Conservation (phyloP, 2,888 invertebrate genomes). For the Coelinius sp. region DNA sequence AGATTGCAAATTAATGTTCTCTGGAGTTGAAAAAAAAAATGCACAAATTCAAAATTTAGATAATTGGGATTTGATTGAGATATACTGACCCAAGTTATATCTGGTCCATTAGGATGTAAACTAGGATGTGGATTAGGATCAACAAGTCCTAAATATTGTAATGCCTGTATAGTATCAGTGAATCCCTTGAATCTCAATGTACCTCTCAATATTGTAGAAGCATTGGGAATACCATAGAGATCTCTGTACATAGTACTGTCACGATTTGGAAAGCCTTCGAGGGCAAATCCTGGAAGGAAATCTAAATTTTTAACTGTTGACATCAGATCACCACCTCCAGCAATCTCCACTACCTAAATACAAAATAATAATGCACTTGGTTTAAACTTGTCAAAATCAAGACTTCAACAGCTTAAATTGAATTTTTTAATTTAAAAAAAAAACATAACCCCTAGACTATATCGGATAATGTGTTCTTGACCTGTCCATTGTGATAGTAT, state of each 20-base stretch:
- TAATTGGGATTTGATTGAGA: not conserved
- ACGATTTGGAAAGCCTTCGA: constrained; percentile 97
- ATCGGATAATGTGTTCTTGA: no score
- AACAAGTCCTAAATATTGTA: constrained; percentile 90
- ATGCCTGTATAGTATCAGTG: constrained; percentile 87
- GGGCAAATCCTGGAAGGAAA: constrained; percentile 95
- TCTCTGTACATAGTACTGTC: constrained; percentile 92
- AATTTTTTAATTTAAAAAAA: no score
- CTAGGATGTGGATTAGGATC: constrained; percentile 88
- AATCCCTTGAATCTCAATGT: constrained; percentile 95
- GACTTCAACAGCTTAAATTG: no score
- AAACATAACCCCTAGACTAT: constrained; percentile 14
- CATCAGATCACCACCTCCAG: constrained; percentile 91
- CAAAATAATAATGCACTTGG: constrained; percentile 16
- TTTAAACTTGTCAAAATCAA: not conserved
- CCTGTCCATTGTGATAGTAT: constrained; percentile 86
- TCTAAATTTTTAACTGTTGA: constrained; percentile 84
- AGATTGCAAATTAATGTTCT: constrained; percentile 88
- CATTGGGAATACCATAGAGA: constrained; percentile 89
- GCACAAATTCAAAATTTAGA: constrained; percentile 12
- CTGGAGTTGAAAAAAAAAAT: constrained; percentile 67
- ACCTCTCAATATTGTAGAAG: constrained; percentile 91
- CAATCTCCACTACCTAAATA: constrained; percentile 85
- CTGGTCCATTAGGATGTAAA: constrained; percentile 96
- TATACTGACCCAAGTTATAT: constrained; percentile 89